These are phyloP conservation scores for Celastrina argiolus DNA, from an alignment of 2,888 invertebrate species.

Conservation along the genomic window DNA sequence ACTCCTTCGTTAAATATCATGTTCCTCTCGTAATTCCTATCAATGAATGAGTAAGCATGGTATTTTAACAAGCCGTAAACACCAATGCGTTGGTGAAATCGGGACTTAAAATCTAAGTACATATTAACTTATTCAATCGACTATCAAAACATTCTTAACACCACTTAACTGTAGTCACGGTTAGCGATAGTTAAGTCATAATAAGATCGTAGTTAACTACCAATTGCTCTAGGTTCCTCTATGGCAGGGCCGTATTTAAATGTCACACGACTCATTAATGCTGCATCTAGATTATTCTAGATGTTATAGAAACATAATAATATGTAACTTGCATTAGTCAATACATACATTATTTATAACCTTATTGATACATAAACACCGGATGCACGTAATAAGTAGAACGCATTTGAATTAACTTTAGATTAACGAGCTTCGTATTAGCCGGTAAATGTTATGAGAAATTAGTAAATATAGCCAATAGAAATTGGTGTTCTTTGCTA, in stretches of 20 bases:
- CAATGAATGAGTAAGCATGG: too few relatives aligned
- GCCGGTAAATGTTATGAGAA: neutral
- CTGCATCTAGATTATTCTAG: neutral
- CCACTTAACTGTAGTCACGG: neutral
- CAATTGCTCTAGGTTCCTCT: neutral
- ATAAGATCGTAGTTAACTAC: neutral
- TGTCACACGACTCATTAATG: neutral
- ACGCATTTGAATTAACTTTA: constrained; percentile 49
- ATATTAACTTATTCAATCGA: neutral
- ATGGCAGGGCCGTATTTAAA: neutral
- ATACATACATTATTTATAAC: constrained; percentile 26
- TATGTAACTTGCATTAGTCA: neutral
- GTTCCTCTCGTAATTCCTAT: too few relatives aligned
- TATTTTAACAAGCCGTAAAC: too few relatives aligned
- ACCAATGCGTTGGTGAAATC: too few relatives aligned
- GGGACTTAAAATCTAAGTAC: too few relatives aligned
- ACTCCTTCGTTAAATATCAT: too few relatives aligned
- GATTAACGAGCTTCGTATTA: constrained; percentile 35
- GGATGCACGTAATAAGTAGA: constrained; percentile 53
- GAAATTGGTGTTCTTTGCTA: too few relatives aligned
- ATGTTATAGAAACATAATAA: constrained; percentile 1
- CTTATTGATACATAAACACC: constrained; percentile 39
- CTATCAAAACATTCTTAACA: neutral
- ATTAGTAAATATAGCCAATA: too few relatives aligned
- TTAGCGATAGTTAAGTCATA: neutral